Evolutionary conservation across 2,113 vertebrate species (phyloP).

Genomic region (Opisthocomus hoazin): DNA sequence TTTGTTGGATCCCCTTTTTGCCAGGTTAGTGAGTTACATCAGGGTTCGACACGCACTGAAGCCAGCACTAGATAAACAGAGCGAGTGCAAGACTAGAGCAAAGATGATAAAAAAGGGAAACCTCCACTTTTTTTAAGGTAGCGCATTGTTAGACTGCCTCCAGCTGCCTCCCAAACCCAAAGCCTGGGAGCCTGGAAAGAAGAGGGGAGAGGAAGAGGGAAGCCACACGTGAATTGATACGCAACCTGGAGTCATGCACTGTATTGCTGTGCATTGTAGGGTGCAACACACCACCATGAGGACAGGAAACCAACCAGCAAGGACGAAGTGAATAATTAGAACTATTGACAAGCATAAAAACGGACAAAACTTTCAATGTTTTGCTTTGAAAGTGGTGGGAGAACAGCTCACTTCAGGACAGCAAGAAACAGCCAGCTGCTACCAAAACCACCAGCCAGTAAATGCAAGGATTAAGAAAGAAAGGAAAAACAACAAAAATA

Average conservation of each 20-base stretch:
- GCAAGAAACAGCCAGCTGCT: not conserved
- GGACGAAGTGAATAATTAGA: not conserved
- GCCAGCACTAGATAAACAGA: not conserved
- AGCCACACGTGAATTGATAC: not conserved
- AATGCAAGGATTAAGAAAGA: not conserved
- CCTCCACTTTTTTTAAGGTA: not conserved
- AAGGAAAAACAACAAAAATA: not conserved
- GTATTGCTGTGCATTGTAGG: not conserved
- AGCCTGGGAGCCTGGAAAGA: not conserved
- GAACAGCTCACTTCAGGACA: not conserved
- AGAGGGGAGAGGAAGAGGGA: not conserved
- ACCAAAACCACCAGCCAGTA: not conserved
- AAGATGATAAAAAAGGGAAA: not conserved
- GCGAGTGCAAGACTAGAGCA: not conserved
- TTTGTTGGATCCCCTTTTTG: not conserved
- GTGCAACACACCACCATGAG: not conserved
- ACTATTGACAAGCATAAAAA: not conserved
- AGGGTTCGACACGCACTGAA: not conserved
- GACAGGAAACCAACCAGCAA: not conserved
- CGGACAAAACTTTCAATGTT: not conserved
- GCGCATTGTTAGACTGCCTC: not conserved
- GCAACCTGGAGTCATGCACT: not conserved
- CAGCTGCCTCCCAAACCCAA: not conserved
- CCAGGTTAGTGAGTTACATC: not conserved
- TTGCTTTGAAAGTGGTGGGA: not conserved